Evolutionary conservation across 2,113 vertebrate genomes (phyloP).

Genomic region (Rhadina sibilatrix): DNA sequence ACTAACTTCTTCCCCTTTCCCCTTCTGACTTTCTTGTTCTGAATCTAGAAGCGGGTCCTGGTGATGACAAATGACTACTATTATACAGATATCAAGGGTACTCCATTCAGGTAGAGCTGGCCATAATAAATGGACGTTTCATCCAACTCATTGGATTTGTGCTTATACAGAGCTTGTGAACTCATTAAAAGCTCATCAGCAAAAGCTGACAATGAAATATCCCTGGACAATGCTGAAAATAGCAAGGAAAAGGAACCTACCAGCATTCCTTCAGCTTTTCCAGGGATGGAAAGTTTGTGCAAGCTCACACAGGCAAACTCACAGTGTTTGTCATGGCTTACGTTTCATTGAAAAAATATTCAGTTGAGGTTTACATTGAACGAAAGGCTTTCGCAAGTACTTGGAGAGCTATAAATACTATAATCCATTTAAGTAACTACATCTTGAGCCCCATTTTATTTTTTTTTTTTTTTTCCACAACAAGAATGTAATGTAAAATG

Average conservation of each 20-base stretch:
- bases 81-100: constrained; percentile 98
- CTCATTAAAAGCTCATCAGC: constrained; percentile 72
- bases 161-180: constrained; percentile 67
- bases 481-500: constrained; percentile 23
- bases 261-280: constrained; percentile 67
- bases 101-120: constrained; percentile 93
- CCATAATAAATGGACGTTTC: constrained; percentile 72
- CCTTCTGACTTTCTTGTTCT: constrained; percentile 66
- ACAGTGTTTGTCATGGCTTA: constrained; percentile 62
- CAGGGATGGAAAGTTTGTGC: constrained; percentile 69
- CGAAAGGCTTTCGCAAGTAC: constrained; percentile 10
- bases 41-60: constrained; percentile 92
- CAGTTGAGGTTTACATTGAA: constrained; percentile 54
- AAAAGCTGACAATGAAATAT: constrained; percentile 68
- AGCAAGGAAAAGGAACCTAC: constrained; percentile 63
- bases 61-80: constrained; percentile 98
- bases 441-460: constrained; percentile 54
- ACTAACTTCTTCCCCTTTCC: constrained; percentile 65
- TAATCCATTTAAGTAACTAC: constrained; percentile 65
- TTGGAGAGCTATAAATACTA: constrained; percentile 56
- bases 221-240: constrained; percentile 71
- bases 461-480: constrained; percentile 45
- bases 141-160: constrained; percentile 65
- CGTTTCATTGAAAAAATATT: constrained; percentile 65
- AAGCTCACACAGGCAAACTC: constrained; percentile 59